A percentile compares a stretch with the other conserved stretches of the same genome.
These are phyloP conservation scores for Zootermopsis nevadensis DNA, from an alignment of 2,888 invertebrate species.

Conservation along the genomic window DNA sequence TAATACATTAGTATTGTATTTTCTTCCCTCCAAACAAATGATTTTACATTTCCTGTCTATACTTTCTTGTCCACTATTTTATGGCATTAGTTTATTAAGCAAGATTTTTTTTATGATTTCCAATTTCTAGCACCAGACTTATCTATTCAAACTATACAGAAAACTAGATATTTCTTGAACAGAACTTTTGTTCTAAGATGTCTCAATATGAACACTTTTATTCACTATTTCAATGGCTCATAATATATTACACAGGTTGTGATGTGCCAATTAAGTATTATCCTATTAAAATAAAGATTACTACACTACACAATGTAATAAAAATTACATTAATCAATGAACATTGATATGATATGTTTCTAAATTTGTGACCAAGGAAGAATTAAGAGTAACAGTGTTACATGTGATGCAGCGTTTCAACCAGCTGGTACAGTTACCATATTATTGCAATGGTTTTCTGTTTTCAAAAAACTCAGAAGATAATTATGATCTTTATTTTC, in stretches of 20 bases:
- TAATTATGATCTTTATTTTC: too few relatives aligned
- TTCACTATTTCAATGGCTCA: slow-evolving; percentile 11
- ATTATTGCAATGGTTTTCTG: too few relatives aligned
- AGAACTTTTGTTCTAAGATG: too few relatives aligned
- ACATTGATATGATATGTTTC: neutral
- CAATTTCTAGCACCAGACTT: slow-evolving; percentile 2
- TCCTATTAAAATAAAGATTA: neutral
- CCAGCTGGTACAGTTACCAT: neutral
- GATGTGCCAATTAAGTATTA: slow-evolving; percentile 17
- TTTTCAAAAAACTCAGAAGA: too few relatives aligned
- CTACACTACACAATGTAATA: neutral
- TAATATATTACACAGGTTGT: neutral
- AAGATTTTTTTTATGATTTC: neutral
- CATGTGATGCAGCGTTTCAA: neutral
- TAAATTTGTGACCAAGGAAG: neutral
- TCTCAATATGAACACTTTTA: too few relatives aligned
- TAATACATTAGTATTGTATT: neutral
- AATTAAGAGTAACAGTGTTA: neutral
- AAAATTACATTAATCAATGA: neutral
- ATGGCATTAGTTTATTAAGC: neutral
- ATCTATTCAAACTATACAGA: neutral
- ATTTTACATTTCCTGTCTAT: neutral
- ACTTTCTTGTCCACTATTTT: neutral
- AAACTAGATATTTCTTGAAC: too few relatives aligned
- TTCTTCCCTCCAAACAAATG: neutral